phyloP scores from a whole-genome alignment of 2,797 vertebrate genomes.

The Lepus oiostolus region DNA sequence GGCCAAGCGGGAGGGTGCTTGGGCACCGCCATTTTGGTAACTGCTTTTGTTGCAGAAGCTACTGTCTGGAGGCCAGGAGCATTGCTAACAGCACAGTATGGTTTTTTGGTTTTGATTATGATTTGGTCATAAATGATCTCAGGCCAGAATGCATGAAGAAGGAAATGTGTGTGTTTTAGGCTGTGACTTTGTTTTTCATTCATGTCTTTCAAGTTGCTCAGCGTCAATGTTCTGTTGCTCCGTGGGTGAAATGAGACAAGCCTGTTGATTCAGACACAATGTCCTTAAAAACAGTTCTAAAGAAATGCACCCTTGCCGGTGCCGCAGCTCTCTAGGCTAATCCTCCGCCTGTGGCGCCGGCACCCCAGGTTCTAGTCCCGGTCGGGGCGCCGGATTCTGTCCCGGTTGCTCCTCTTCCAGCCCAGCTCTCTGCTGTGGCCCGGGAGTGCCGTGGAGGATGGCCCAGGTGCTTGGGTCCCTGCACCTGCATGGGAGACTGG shows the following conservation, averaged over 20 bases:
- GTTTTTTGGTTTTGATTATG: slow-evolving; percentile 15
- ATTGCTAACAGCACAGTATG: not conserved
- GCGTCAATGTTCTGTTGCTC: not conserved
- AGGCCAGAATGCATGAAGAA: slow-evolving; percentile 29
- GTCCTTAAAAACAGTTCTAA: slow-evolving; percentile 46
- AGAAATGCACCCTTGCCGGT: slow-evolving; percentile 23
- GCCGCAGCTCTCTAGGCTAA: no score
- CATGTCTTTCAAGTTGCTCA: slow-evolving; percentile 24
- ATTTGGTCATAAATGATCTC: slow-evolving; percentile 36
- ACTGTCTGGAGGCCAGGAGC: not conserved
- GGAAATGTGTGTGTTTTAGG: not conserved
- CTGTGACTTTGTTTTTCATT: not conserved
- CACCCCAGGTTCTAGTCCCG: no score
- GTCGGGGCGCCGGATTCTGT: no score
- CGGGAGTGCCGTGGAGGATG: no score
- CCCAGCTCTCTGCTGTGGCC: no score
- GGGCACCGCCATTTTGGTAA: accelerated
- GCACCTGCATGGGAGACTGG: no score
- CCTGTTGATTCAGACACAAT: slow-evolving; percentile 34
- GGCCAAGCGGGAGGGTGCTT: accelerated
- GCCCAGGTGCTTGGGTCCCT: no score
- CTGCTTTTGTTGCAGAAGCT: not conserved
- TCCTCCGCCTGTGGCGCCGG: no score
- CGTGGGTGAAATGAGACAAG: not conserved
- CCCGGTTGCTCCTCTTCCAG: no score